phyloP scores from a whole-genome alignment of 2,113 vertebrate genomes.

The Crotalus horridus region DNA sequence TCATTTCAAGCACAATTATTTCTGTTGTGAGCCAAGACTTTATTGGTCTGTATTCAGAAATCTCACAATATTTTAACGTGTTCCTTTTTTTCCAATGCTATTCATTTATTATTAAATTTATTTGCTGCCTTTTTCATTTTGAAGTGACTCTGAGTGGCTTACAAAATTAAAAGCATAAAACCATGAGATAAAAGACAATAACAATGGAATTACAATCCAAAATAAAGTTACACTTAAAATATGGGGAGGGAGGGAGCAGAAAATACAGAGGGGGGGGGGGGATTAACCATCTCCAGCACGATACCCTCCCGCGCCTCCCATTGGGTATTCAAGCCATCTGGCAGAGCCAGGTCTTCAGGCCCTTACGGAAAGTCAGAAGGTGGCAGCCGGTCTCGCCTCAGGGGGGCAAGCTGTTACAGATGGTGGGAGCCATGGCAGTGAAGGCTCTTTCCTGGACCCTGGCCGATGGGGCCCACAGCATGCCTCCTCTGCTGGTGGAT shows the following conservation, averaged over 20 bases:
- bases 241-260: too few relatives aligned
- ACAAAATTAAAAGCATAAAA: background rate
- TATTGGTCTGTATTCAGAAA: background rate
- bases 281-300: too few relatives aligned
- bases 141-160: background rate
- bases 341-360: too few relatives aligned
- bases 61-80: background rate
- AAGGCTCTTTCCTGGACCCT: background rate
- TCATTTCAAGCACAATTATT: background rate
- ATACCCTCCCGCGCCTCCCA: too few relatives aligned
- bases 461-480: background rate
- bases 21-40: background rate
- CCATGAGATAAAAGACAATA: background rate
- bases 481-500: background rate
- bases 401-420: too few relatives aligned
- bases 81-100: background rate
- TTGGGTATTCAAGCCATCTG: too few relatives aligned
- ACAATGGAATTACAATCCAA: too few relatives aligned
- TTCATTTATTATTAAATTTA: background rate
- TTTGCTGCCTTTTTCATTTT: background rate
- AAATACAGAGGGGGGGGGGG: too few relatives aligned
- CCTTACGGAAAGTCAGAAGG: too few relatives aligned
- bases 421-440: background rate
- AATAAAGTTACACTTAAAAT: too few relatives aligned
- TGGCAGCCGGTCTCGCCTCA: too few relatives aligned